Evolutionary conservation across 1,140 invertebrate species (phyloP).

Genomic region (Heliothis subflexa): DNA sequence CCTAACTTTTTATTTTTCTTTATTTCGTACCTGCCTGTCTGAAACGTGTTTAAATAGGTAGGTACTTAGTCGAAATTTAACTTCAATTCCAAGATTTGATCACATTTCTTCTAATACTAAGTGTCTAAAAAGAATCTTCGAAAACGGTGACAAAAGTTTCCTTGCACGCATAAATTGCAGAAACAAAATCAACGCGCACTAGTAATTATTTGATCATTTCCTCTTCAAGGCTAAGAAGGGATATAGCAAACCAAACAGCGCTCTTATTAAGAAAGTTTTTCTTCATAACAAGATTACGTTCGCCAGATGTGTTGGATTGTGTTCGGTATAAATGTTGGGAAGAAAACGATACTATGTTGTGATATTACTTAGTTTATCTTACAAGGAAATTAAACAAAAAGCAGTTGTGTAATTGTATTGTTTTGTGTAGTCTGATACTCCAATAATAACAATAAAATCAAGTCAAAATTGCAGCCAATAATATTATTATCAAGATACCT

Average conservation of each 20-base stretch:
- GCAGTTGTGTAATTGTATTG: not conserved
- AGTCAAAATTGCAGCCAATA: too few relatives aligned
- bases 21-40: not conserved
- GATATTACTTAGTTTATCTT: conserved; percentile 17
- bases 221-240: conserved; percentile 49
- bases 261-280: conserved; percentile 85
- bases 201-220: conserved; percentile 72
- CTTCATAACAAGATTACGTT: conserved; percentile 82
- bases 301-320: conserved; percentile 81
- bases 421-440: too few relatives aligned
- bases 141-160: not conserved
- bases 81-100: too few relatives aligned
- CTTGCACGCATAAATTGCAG: not conserved
- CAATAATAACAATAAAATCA: too few relatives aligned
- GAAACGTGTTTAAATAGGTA: too few relatives aligned
- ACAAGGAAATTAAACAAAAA: not conserved
- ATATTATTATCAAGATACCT: too few relatives aligned
- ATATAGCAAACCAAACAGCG: conserved; percentile 69
- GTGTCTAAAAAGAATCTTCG: not conserved
- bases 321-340: conserved; percentile 67
- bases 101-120: not conserved
- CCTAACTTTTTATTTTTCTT: not conserved
- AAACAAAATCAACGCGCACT: conserved; percentile 36
- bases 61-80: too few relatives aligned
- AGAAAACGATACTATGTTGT: conserved; percentile 51